Evolutionary conservation across 1,140 invertebrate genomes (phyloP).

Genomic region (Phthorimaea operculella): DNA sequence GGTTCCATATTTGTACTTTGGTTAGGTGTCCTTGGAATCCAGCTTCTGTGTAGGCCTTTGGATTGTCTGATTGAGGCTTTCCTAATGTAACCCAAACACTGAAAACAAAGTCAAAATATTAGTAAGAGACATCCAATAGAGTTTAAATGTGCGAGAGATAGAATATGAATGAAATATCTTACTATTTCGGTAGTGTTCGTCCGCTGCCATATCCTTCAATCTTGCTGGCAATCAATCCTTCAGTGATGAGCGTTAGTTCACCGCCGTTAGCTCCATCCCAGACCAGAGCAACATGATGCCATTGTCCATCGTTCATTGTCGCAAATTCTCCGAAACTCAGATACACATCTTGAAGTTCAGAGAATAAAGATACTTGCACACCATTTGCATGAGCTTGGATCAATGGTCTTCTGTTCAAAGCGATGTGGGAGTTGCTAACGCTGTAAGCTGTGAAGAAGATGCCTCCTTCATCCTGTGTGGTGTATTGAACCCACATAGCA

Average conservation of each 20-base stretch:
- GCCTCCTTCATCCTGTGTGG: slow-evolving; percentile 87
- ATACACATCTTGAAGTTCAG: slow-evolving; percentile 89
- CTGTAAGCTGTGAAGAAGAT: slow-evolving; percentile 94
- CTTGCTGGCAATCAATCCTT: slow-evolving; percentile 92
- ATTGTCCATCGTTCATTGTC: slow-evolving; percentile 94
- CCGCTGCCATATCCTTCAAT: slow-evolving; percentile 86
- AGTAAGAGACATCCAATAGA: background rate
- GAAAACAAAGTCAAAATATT: slow-evolving; percentile 22
- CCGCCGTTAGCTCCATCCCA: slow-evolving; percentile 91
- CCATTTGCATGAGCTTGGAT: slow-evolving; percentile 92
- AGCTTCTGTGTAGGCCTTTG: slow-evolving; percentile 81
- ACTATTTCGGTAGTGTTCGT: slow-evolving; percentile 82
- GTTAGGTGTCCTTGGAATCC: slow-evolving; percentile 96
- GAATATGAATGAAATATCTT: slow-evolving; percentile 47
- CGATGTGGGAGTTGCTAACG: slow-evolving; percentile 84
- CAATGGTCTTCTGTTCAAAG: slow-evolving; percentile 80
- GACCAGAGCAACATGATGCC: slow-evolving; percentile 95
- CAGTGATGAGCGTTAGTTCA: slow-evolving; percentile 88
- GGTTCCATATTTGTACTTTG: slow-evolving; percentile 94
- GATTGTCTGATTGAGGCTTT: slow-evolving; percentile 80
- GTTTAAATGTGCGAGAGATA: background rate
- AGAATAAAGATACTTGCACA: slow-evolving; percentile 89
- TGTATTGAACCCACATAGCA: slow-evolving; percentile 96
- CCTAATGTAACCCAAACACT: slow-evolving; percentile 94
- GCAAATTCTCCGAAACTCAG: slow-evolving; percentile 91